A percentile compares a stretch with the other conserved stretches of the same genome.
These are phyloP conservation scores for Anarhynchus alexandrinus DNA, from an alignment of 2,113 vertebrate species.

Conservation along the genomic window DNA sequence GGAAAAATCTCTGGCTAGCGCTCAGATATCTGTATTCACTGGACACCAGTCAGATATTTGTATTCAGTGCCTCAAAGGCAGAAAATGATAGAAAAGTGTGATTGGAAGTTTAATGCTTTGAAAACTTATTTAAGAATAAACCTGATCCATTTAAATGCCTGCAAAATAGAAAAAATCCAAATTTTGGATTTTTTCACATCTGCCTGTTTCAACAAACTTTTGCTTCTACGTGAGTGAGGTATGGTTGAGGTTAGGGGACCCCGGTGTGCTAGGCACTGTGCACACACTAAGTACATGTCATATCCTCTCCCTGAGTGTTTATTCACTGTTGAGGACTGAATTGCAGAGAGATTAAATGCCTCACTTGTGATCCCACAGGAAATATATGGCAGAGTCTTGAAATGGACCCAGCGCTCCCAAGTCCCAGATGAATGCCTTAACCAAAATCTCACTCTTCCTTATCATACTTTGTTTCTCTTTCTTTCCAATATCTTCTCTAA, in stretches of 20 bases:
- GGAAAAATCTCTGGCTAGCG: neutral
- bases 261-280: no score
- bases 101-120: slow-evolving; percentile 19
- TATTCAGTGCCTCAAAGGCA: neutral
- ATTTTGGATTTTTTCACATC: neutral
- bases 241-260: neutral
- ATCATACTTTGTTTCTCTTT: neutral
- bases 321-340: neutral
- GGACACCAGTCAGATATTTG: neutral
- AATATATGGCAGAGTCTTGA: neutral
- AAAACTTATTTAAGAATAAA: slow-evolving; percentile 34
- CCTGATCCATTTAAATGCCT: neutral
- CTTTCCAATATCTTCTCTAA: neutral
- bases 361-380: neutral
- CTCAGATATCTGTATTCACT: slow-evolving; percentile 6
- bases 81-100: slow-evolving; percentile 18
- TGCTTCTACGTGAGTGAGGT: neutral
- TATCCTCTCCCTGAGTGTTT: neutral
- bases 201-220: neutral
- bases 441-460: neutral
- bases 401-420: neutral
- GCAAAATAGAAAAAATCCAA: neutral
- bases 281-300: neutral
- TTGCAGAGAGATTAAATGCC: neutral
- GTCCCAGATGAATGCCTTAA: neutral